Percentiles rank a stretch among this genome's conserved stretches.
phyloP scores from a whole-genome alignment of 2,888 invertebrate genomes.

The Ceratothoa steindachneri region DNA sequence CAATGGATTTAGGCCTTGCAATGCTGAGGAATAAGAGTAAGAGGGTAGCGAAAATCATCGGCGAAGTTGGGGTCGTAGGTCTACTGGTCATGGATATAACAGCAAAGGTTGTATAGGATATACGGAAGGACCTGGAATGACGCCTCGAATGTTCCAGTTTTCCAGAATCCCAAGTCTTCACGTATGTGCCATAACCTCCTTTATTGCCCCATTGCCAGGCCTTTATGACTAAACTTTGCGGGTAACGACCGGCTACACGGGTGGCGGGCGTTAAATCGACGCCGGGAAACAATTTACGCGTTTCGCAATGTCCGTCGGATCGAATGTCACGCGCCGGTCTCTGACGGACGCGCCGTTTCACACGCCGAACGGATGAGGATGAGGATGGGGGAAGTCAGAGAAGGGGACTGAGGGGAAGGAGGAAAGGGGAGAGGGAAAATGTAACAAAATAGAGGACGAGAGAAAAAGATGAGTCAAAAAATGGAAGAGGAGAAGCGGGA shows the following conservation, averaged over 20 bases:
- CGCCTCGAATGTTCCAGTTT: constrained; percentile 48
- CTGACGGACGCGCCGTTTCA: constrained; percentile 18
- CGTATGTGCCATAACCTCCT: constrained; percentile 48
- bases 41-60: not conserved
- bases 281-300: constrained; percentile 47
- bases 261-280: constrained; percentile 45
- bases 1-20: constrained; percentile 8
- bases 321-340: constrained; percentile 31
- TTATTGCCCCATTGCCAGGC: constrained; percentile 48
- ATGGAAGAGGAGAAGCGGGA: constrained; percentile 11
- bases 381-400: not conserved
- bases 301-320: constrained; percentile 41
- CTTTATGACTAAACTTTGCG: constrained; percentile 48
- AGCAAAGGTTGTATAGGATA: constrained; percentile 46
- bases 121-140: constrained; percentile 48
- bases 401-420: not conserved
- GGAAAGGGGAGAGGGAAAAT: not conserved
- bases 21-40: not conserved
- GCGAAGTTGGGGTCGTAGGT: constrained; percentile 31
- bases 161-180: constrained; percentile 48
- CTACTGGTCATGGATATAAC: constrained; percentile 44
- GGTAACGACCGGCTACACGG: constrained; percentile 47
- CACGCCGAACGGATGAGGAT: constrained; percentile 9
- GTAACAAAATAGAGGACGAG: not conserved
- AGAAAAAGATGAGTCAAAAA: not conserved